These are phyloP conservation scores for Bombylius discolor DNA, from an alignment of 2,888 invertebrate genomes.

Conservation along the genomic window DNA sequence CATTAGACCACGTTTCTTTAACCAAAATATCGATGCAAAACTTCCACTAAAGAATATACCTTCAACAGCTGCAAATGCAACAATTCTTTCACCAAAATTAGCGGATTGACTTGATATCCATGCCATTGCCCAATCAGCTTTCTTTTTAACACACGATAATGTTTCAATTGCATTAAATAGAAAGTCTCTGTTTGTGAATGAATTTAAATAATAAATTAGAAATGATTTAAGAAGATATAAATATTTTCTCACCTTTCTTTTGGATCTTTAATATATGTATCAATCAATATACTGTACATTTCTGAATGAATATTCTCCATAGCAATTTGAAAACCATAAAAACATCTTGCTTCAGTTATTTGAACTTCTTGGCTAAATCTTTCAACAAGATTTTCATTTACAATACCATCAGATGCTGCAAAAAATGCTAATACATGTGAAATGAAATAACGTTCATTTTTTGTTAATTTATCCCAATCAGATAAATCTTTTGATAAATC, in stretches of 20 bases:
- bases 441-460: slow-evolving; percentile 85
- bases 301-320: slow-evolving; percentile 99
- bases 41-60: slow-evolving; percentile 99
- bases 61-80: slow-evolving; percentile 98
- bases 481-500: slow-evolving; percentile 79
- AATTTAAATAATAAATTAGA: too few species aligned
- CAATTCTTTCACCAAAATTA: slow-evolving; percentile 84
- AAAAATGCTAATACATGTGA: slow-evolving; percentile 97
- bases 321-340: slow-evolving; percentile 98
- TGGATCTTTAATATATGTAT: slow-evolving; percentile 85
- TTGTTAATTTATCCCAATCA: slow-evolving; percentile 78
- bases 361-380: slow-evolving; percentile 96
- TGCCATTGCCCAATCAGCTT: slow-evolving; percentile 95
- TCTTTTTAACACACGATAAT: slow-evolving; percentile 89
- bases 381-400: slow-evolving; percentile 97
- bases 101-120: slow-evolving; percentile 87
- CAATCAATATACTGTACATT: slow-evolving; percentile 97
- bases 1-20: slow-evolving; percentile 97
- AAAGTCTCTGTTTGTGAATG: slow-evolving; percentile 47
- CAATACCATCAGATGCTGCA: slow-evolving; percentile 98
- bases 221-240: too few species aligned
- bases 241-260: slow-evolving; percentile 51
- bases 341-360: slow-evolving; percentile 90
- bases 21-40: slow-evolving; percentile 98
- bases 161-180: slow-evolving; percentile 97